Percentiles rank a stretch among this genome's conserved stretches.
phyloP scores from a whole-genome alignment of 2,888 invertebrate species.

The Caenorhabditis macrosperma region DNA sequence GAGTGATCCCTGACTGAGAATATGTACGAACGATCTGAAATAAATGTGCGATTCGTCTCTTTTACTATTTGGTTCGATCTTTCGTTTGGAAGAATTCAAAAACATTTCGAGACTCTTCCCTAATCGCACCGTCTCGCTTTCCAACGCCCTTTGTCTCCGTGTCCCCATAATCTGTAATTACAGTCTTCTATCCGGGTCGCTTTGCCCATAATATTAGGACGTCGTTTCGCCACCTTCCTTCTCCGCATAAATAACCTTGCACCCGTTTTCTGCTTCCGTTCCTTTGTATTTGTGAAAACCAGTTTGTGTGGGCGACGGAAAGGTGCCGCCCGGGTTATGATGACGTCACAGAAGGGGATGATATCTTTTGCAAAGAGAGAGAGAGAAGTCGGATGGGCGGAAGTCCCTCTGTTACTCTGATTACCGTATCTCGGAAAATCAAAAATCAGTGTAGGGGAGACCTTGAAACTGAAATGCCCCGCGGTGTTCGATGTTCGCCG shows the following conservation, averaged over 20 bases:
- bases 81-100: neutral
- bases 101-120: neutral
- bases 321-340: slow-evolving; percentile 42
- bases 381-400: slow-evolving; percentile 13
- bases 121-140: neutral
- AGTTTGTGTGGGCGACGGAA: slow-evolving; percentile 29
- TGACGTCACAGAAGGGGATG: slow-evolving; percentile 28
- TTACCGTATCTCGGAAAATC: neutral
- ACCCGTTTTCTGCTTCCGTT: slow-evolving; percentile 37
- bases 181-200: slow-evolving; percentile 14
- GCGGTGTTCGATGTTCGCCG: slow-evolving; percentile 24
- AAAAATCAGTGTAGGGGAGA: slow-evolving; percentile 27
- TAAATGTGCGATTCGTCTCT: too few relatives aligned
- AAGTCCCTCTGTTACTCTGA: slow-evolving; percentile 10
- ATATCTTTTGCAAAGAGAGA: slow-evolving; percentile 25
- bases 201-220: slow-evolving; percentile 8
- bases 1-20: too few relatives aligned
- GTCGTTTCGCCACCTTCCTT: slow-evolving; percentile 14
- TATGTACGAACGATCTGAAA: too few relatives aligned
- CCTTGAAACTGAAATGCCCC: slow-evolving; percentile 11
- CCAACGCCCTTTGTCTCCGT: neutral
- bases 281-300: slow-evolving; percentile 53
- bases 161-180: slow-evolving; percentile 37
- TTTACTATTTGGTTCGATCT: too few relatives aligned
- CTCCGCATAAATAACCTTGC: slow-evolving; percentile 51